Evolutionary conservation across 2,888 invertebrate species (phyloP), one percentile per base, ranked within the genome.

Genomic region (Machimus atricapillus): DNA sequence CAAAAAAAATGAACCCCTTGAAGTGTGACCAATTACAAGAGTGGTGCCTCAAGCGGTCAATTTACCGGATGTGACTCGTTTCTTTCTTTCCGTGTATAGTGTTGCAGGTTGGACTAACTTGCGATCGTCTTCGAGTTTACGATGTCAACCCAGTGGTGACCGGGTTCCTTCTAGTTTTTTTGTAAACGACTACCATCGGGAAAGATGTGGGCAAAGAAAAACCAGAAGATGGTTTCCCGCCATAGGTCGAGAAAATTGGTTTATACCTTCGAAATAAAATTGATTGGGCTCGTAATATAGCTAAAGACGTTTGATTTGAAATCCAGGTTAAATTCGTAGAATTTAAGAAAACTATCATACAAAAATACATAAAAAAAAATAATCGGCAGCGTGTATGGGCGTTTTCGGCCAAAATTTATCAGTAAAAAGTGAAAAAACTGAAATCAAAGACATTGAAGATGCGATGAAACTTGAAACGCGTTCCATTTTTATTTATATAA

Each of bases 21-120:
- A 85, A 85, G 85, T 85, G 85, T 85, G 85, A 85, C 85, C 85
- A 85, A 85, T 85, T 85, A 85, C 76, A 74, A 76, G 46, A 85
- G 76, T 66, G 82, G 52, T 46, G 76, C 85, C 74, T 52, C 31
- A 85, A 46, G 74, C 74, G 76, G 52, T 46, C 82, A 83, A 83
- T 83, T 37, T 66, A 37, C 82, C 82, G 82, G 82, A 83, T 83
- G 82, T 83, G 58, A 66, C 82, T 83, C 66, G 46, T 81, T 83
- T 83, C 66, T 58, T 23, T 83, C 66, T 83, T 83, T 82, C 81
- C 82, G 82, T 83, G 66, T 83, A n/a, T n/a, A 40, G 16, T 66
- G 37, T 83, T 83, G 56, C 82, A 58, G n/a, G 43, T 56, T 40
- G 34, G 52, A 56, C 16, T 66, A 66, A 66, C 23, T 19, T 66